Percentiles rank a stretch among this genome's conserved stretches.
Conservation (phyloP, 2,797 vertebrate genomes). For the Takifugu ocellatus region DNA sequence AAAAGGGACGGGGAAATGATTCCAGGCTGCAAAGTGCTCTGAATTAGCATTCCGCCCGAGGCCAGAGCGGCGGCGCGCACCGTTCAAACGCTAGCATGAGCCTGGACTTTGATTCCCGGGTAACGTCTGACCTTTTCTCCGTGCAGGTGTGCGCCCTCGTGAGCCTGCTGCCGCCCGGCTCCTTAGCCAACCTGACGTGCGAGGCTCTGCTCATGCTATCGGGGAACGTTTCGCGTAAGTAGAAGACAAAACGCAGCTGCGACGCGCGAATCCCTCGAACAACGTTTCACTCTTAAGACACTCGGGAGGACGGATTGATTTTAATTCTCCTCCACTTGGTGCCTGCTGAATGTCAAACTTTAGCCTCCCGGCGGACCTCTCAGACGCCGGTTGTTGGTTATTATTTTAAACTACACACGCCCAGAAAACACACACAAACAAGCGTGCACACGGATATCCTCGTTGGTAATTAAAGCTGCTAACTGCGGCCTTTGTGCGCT, state of each 20-base stretch:
- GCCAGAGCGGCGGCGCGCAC: too few relatives aligned
- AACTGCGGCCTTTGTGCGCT: too few relatives aligned
- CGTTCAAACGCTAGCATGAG: too few relatives aligned
- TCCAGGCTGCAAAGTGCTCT: conserved; percentile 22
- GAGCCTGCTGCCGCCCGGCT: conserved; percentile 58
- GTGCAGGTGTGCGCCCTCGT: conserved; percentile 73
- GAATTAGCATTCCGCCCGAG: background rate
- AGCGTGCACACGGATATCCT: too few relatives aligned
- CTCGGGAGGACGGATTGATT: conserved; percentile 28
- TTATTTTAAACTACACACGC: too few relatives aligned
- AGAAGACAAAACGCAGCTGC: conserved; percentile 4
- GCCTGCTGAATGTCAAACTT: conserved; percentile 20
- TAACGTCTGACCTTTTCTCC: conserved; percentile 1
- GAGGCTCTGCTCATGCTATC: conserved; percentile 70
- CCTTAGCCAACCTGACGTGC: conserved; percentile 77
- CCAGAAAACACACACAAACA: too few relatives aligned
- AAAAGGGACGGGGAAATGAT: background rate
- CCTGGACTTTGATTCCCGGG: too few relatives aligned
- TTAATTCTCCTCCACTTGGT: conserved; percentile 22
- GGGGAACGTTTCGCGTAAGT: conserved; percentile 81
- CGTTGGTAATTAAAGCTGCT: too few relatives aligned
- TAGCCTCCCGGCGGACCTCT: too few relatives aligned
- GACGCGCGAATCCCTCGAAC: background rate
- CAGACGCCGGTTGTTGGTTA: too few relatives aligned
- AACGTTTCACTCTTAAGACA: background rate